Percentiles rank a stretch among this genome's conserved stretches.
Conservation (phyloP, 2,113 vertebrate genomes). For the Hiodon alosoides region DNA sequence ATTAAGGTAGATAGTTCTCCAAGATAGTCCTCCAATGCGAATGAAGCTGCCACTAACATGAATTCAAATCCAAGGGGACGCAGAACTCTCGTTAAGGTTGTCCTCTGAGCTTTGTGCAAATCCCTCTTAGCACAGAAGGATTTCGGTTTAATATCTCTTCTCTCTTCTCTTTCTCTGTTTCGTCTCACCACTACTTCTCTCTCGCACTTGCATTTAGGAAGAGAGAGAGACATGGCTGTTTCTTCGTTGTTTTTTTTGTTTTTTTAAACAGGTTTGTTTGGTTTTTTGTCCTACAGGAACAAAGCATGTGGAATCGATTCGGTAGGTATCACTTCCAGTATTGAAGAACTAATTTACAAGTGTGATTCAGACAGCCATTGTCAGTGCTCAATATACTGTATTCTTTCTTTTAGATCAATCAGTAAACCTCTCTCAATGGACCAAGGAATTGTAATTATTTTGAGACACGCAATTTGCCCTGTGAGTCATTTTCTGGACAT, state of each 20-base stretch:
- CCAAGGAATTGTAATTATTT: too few species aligned
- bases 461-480: too few species aligned
- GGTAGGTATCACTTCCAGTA: not conserved
- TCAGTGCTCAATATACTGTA: not conserved
- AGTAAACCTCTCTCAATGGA: not conserved
- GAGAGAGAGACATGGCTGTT: not conserved
- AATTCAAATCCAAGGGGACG: slow-evolving; percentile 29
- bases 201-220: not conserved
- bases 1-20: slow-evolving; percentile 37
- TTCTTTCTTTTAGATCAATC: not conserved
- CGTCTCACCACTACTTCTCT: not conserved
- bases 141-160: not conserved
- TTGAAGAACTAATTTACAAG: not conserved
- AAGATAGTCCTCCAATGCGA: slow-evolving; percentile 8
- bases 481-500: too few species aligned
- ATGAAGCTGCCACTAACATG: slow-evolving; percentile 21
- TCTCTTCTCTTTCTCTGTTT: not conserved
- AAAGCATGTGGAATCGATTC: not conserved
- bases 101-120: slow-evolving; percentile 27
- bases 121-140: not conserved
- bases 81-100: slow-evolving; percentile 34
- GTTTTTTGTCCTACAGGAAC: not conserved
- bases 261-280: slow-evolving; percentile 1
- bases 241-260: not conserved
- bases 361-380: not conserved